Evolutionary conservation across 2,888 invertebrate species (phyloP).

Genomic region (Cecidostiba fungosa): DNA sequence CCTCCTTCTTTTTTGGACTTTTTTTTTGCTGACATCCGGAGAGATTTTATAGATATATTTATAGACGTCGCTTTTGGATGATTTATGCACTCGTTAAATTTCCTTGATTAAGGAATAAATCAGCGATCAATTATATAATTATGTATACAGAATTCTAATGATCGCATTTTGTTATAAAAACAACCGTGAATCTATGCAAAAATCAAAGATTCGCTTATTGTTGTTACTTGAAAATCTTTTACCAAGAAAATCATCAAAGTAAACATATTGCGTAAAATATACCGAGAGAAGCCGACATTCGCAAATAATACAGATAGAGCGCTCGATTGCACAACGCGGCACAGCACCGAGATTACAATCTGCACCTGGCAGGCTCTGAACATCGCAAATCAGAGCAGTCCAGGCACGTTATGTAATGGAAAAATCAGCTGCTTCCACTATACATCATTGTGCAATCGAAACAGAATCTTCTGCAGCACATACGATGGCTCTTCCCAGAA

Average conservation of each 20-base stretch:
- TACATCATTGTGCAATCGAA: not conserved
- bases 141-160: not conserved
- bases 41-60: conserved; percentile 55
- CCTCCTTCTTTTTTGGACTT: not conserved
- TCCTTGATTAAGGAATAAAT: conserved; percentile 43
- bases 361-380: not conserved
- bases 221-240: not conserved
- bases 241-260: too few relatives aligned
- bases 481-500: not conserved
- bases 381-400: conserved; percentile 15
- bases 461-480: not conserved
- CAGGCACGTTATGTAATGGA: not conserved
- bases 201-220: too few relatives aligned
- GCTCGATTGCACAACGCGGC: not conserved
- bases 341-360: not conserved
- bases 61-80: conserved; percentile 19
- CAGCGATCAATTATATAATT: conserved; percentile 19
- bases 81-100: conserved; percentile 60
- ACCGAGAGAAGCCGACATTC: not conserved
- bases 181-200: not conserved
- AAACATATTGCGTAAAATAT: conserved; percentile 6
- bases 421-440: not conserved
- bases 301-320: not conserved
- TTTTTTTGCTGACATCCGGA: conserved; percentile 5
- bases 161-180: not conserved